phyloP scores from a whole-genome alignment of 2,888 invertebrate species.

The Amphiduros pacificus region DNA sequence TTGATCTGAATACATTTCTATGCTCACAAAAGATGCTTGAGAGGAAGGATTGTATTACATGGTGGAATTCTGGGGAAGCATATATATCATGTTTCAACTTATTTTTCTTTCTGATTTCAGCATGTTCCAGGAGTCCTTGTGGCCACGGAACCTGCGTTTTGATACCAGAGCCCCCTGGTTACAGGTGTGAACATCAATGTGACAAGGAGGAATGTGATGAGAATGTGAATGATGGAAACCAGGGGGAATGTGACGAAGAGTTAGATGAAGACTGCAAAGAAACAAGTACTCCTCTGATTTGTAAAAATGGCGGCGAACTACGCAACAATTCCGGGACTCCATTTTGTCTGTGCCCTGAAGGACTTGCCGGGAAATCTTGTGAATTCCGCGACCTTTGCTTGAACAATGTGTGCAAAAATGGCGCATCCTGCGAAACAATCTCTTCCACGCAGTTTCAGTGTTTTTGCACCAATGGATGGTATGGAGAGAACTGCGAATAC shows the following conservation, averaged over 20 bases:
- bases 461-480: constrained; percentile 39
- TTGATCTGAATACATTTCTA: no score
- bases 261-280: not conserved
- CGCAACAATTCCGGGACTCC: not conserved
- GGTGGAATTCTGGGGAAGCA: no score
- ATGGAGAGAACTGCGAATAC: constrained; percentile 41
- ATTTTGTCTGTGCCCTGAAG: constrained; percentile 36
- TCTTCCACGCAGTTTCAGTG: constrained; percentile 36
- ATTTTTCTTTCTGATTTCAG: no score
- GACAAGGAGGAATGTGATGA: constrained; percentile 7
- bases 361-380: constrained; percentile 38
- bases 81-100: no score
- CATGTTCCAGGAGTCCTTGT: constrained; percentile 12
- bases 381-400: constrained; percentile 34
- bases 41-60: no score
- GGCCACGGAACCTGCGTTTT: constrained; percentile 9
- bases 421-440: constrained; percentile 34
- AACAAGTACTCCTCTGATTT: not conserved
- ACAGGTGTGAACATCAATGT: constrained; percentile 7
- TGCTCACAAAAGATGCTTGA: no score
- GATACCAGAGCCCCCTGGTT: constrained; percentile 3
- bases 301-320: not conserved
- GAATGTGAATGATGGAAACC: not conserved
- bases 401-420: constrained; percentile 37
- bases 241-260: not conserved